Evolutionary conservation across 2,888 invertebrate species (phyloP).

Genomic region (Caenorhabditis wallacei): DNA sequence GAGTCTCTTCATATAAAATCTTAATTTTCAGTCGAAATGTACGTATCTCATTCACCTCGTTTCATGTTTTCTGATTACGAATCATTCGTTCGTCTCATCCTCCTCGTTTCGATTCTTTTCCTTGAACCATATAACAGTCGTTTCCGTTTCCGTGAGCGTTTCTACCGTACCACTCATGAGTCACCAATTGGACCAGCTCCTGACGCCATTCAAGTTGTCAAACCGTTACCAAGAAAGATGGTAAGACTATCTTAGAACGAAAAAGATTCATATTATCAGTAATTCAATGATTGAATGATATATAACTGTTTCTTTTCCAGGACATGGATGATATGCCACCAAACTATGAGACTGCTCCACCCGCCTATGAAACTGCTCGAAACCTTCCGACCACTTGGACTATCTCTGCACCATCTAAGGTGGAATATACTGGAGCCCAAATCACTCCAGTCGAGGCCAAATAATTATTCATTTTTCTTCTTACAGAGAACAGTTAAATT

Average conservation of each 20-base stretch:
- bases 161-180: constrained; percentile 47
- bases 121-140: constrained; percentile 57
- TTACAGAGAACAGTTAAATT: not conserved
- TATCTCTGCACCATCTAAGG: constrained; percentile 29
- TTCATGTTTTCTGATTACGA: constrained; percentile 61
- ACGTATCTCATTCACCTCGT: constrained; percentile 9
- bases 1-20: not conserved
- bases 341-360: constrained; percentile 42
- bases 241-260: not conserved
- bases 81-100: constrained; percentile 48
- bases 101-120: constrained; percentile 42
- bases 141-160: constrained; percentile 54
- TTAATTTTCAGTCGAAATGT: constrained; percentile 40
- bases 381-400: constrained; percentile 41
- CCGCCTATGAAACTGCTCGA: constrained; percentile 37
- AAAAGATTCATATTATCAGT: not conserved
- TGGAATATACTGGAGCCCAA: constrained; percentile 42
- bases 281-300: too few species aligned
- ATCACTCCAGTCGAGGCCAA: constrained; percentile 56
- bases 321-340: constrained; percentile 47
- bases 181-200: constrained; percentile 1
- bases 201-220: constrained; percentile 17
- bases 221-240: constrained; percentile 29
- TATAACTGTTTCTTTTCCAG: constrained; percentile 20
- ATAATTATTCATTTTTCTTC: not conserved